Evolutionary conservation across 2,888 invertebrate genomes (phyloP), one percentile per base, ranked within the genome.

Genomic region (Xanthorhoe spadicearia): DNA sequence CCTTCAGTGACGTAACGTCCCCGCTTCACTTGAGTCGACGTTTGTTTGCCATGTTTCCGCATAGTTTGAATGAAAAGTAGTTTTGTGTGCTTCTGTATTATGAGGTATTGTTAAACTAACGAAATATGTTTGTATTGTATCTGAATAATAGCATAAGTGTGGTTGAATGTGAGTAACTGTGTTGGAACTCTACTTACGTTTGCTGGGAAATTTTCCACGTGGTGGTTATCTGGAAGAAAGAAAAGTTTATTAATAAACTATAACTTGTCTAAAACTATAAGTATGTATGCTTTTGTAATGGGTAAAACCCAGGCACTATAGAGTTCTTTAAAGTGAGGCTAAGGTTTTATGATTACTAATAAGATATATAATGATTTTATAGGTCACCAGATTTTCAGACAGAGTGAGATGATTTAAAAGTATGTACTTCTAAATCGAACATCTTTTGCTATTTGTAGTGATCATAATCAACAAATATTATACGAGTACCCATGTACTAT

Each of bases 41-140:
- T 83, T 86, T 84, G 84, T 83, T 84, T 81, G 79, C 77, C 69
- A 76, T 81, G 83, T 83, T 86, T 84, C 83, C 78, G 80, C 79
- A 83, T 82, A 85, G 86, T 88, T 88, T 86, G 83, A 85, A 88
- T 86, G 85, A 83, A 85, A 85, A 84, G 83, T 84, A 82, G 83
- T 83, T 85, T 77, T 80, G 81, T 83, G 79, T 77, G 78, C 73
- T 75, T 68, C 71, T 74, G 76, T 79, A 78, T 77, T 72, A 77
- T 82, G 79, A 77, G 71, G 82, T 84, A 82, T 82, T 86, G 86
- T 83, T 82, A 77, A 80, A 80, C 77, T 82, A 82, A 85, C 82
- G 72, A 85, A 84, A 85, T 86, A 74, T 83, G 75, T 80, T 81
- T 78, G 80, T 81, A 83, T 78, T 81, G 77, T 53, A 19, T 51